Conservation (phyloP, 2,888 invertebrate genomes). For the Athalia cordata region DNA sequence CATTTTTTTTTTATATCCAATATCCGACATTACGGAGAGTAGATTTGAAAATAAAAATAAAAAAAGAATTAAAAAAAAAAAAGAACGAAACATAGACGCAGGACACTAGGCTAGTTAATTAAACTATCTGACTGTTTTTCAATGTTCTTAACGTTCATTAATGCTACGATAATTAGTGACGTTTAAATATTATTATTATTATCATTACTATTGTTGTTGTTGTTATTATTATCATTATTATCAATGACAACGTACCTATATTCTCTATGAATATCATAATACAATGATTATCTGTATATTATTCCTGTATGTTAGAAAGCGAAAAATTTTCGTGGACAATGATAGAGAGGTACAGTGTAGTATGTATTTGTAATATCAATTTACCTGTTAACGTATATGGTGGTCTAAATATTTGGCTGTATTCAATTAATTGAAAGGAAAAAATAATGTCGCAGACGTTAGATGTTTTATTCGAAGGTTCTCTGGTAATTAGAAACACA, state of each 20-base stretch:
- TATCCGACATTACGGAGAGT: no score
- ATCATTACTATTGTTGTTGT: constrained; percentile 51
- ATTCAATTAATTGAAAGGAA: background rate
- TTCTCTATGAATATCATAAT: constrained; percentile 37
- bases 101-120: constrained; percentile 46
- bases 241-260: constrained; percentile 22
- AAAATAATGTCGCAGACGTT: background rate
- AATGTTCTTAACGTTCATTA: constrained; percentile 66
- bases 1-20: no score
- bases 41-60: background rate
- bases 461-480: background rate
- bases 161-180: constrained; percentile 47
- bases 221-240: constrained; percentile 51
- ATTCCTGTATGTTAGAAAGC: constrained; percentile 52
- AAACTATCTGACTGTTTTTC: constrained; percentile 63
- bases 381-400: constrained; percentile 15
- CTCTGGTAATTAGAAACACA: background rate
- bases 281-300: constrained; percentile 44
- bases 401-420: constrained; percentile 10
- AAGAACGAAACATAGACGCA: background rate
- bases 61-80: background rate
- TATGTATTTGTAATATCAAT: background rate
- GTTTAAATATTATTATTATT: constrained; percentile 11
- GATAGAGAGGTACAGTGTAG: background rate
- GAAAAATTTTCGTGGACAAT: background rate